Evolutionary conservation across 2,113 vertebrate genomes (phyloP), one percentile per base, ranked within the genome.

Genomic region (mouse (Mus musculus)): DNA sequence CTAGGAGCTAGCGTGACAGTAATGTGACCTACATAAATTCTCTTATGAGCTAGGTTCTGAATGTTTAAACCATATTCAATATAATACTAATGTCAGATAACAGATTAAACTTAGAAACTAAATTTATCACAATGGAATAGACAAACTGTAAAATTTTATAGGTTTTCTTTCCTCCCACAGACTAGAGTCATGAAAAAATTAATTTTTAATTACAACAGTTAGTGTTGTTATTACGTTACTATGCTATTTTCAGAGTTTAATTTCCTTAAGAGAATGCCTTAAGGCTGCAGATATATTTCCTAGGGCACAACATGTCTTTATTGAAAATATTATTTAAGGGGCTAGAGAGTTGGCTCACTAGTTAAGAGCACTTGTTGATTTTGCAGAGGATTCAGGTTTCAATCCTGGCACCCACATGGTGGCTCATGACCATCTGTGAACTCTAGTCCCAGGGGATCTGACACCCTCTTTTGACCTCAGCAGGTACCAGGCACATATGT

Each of bases 171-270:
- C 7, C n/a, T 88, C 78, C 46, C 7, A 36, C 26, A 80, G 39
- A 76, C 20, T 52, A 93, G 39, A 86, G 67, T n/a, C 91, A 46
- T 86, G n/a, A 90, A 81, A 96, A 69, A 13, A 46, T 61, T 28
- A 91, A 69, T 46, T 14, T 71, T 65, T 91, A 61, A 54, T 81
- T 76, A 54, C n/a, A 71, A 88, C 65, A 42, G 20, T 39, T 39
- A 10, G 36, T 72, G 71, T 65, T 33, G 13, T 71, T 71, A n/a
- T 39, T 65, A 76, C 71, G 36, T n/a, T 59, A 92, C 22, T 33
- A 76, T 54, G 19, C 73, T 69, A 13, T 91, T 90, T 75, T 88
- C 86, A n/a, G 82, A 72, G 82, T 87, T 93, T 91, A 86, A 92
- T 90, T 95, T 88, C 30, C 52, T 39, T 77, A 46, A 86, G 63